A percentile compares a stretch with the other conserved stretches of the same genome.
These are phyloP conservation scores for Hofmannophila pseudospretella DNA, from an alignment of 2,888 invertebrate genomes.

Conservation along the genomic window DNA sequence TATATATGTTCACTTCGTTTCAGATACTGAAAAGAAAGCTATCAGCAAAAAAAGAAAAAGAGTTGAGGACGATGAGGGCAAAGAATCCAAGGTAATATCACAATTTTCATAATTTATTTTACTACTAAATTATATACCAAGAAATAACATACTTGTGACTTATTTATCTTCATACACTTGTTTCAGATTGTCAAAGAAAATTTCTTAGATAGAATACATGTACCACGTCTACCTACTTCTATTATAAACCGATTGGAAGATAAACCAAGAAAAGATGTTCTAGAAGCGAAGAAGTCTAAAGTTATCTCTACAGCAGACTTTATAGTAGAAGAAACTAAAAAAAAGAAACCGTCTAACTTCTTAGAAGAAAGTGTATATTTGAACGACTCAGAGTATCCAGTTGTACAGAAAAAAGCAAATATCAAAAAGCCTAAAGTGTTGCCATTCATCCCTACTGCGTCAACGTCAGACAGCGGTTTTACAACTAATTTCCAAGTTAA, in stretches of 20 bases:
- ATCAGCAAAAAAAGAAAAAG: constrained; percentile 50
- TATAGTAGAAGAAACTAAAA: constrained; percentile 45
- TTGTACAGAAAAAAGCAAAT: constrained; percentile 21
- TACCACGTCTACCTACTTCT: constrained; percentile 48
- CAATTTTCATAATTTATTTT: no score
- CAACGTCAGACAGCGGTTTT: constrained; percentile 54
- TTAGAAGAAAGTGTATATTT: constrained; percentile 64
- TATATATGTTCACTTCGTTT: no score
- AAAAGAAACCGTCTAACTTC: constrained; percentile 59
- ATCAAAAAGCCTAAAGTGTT: constrained; percentile 51
- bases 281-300: constrained; percentile 27
- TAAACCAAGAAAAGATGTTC: constrained; percentile 29
- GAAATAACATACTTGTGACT: no score
- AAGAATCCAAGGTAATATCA: constrained; percentile 42
- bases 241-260: constrained; percentile 50
- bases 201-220: constrained; percentile 40
- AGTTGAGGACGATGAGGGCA: constrained; percentile 38
- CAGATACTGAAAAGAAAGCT: constrained; percentile 18
- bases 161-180: no score
- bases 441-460: constrained; percentile 57
- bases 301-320: constrained; percentile 55
- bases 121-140: no score
- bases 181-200: constrained; percentile 45
- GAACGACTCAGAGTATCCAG: constrained; percentile 22
- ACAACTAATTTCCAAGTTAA: constrained; percentile 64